Evolutionary conservation across 2,888 invertebrate species (phyloP), one percentile per base, ranked within the genome.

Genomic region (Nephrocerus scutellatus): DNA sequence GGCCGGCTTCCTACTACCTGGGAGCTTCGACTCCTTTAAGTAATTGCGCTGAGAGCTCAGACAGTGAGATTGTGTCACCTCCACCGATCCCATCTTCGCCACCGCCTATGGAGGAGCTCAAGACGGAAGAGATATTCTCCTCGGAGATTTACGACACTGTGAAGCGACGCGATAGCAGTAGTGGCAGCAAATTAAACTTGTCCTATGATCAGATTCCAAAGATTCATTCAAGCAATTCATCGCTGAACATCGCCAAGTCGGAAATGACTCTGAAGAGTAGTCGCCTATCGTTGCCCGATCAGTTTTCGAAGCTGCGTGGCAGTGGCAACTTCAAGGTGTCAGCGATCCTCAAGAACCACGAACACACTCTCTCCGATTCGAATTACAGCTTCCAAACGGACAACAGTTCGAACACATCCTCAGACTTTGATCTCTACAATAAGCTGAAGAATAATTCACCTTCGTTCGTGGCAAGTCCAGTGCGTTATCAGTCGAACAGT

Each of bases 1-100:
- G 89, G 36, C 89, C 89, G 1, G 89, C 89, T 1, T 89, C 89
- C 0, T 90, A 89, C 59, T 90, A 89, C 62, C 63, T 89, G 28
- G 81, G 82, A 16, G 78, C 79, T 2, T 83, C 79, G 55, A 76
- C 77, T 53, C 74, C 74, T 39, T 68, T 75, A 20, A 72, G 77
- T 10, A 82, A 84, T 51, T 73, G 79, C 48, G 82, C 80, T 39
- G 85, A 87, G 59, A 86, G 84, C 51, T 85, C 83, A 1, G 88
- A 88, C 51, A 83, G 82, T 57, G 88, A 88, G 55, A 70, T 84
- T 30, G 74, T 84, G 5, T 79, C 83, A 3, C 86, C 86, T 4
- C 87, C 86, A 6, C 84, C 86, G 1, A 86, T 87, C 5, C 78
- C 76, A 15, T 78, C 82, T 8, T 79, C 85, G 0, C 83, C 84